phyloP scores from a whole-genome alignment of 2,113 vertebrate genomes.

The Muntiacus muntjak region DNA sequence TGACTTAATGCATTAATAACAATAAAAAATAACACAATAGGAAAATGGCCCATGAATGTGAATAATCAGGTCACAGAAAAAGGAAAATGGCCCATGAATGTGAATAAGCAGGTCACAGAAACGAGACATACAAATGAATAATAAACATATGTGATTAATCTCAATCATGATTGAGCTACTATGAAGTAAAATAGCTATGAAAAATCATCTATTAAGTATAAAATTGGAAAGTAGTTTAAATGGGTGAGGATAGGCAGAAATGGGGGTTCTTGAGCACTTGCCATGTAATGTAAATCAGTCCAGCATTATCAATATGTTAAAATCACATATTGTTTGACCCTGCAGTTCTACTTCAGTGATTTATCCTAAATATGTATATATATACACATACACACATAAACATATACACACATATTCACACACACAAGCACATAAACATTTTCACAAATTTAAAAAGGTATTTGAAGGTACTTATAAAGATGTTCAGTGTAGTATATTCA shows the following conservation, averaged over 20 bases:
- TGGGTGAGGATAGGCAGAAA: not conserved
- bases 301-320: not conserved
- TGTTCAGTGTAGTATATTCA: not conserved
- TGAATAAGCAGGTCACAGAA: not conserved
- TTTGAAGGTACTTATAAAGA: not conserved
- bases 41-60: not conserved
- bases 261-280: not conserved
- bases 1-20: not conserved
- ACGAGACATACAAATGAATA: not conserved
- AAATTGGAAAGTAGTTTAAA: not conserved
- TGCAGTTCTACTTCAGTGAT: not conserved
- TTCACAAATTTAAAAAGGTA: not conserved
- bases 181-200: not conserved
- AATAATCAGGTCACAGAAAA: not conserved
- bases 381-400: not conserved
- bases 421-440: not conserved
- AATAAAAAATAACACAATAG: not conserved
- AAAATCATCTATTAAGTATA: not conserved
- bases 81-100: not conserved
- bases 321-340: not conserved
- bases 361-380: not conserved
- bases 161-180: not conserved
- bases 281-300: not conserved
- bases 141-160: not conserved
- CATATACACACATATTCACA: not conserved